Conservation (phyloP, 2,797 vertebrate species). For the Dryobates pubescens region DNA sequence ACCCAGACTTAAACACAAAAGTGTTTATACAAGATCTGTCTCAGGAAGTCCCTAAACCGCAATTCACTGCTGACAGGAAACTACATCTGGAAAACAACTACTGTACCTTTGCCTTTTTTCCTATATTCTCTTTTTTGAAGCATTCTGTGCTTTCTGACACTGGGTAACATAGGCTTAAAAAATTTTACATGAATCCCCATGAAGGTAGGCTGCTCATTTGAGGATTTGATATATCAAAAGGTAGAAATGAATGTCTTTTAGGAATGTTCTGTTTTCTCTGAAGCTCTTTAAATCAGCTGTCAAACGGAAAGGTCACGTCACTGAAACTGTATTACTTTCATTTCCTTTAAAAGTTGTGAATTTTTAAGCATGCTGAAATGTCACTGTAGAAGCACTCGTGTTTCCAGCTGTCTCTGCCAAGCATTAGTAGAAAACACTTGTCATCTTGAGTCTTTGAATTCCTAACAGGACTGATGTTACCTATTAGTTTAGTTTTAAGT, state of each 20-base stretch:
- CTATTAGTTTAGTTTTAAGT: not conserved
- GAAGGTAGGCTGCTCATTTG: not conserved
- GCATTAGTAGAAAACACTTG: not conserved
- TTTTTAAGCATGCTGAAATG: not conserved
- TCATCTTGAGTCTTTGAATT: not conserved
- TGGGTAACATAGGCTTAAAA: not conserved
- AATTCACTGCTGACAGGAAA: constrained; percentile 22
- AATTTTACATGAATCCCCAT: not conserved
- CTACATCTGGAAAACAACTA: constrained; percentile 44
- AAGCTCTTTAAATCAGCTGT: not conserved
- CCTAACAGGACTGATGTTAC: not conserved
- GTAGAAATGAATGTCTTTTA: not conserved
- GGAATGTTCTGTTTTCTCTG: not conserved
- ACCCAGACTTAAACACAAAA: constrained; percentile 10
- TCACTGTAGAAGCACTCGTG: not conserved
- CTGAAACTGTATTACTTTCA: not conserved
- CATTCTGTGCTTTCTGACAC: not conserved
- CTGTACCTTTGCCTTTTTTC: constrained; percentile 26
- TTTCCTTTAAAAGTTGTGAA: not conserved
- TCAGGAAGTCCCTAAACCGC: constrained; percentile 37
- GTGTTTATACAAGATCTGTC: constrained; percentile 8
- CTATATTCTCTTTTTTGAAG: not conserved
- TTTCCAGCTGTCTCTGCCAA: not conserved
- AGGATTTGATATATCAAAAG: not conserved
- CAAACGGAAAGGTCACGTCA: not conserved